These are phyloP conservation scores for Tetramorium bicarinatum DNA, from an alignment of 2,888 invertebrate genomes.

Conservation along the genomic window DNA sequence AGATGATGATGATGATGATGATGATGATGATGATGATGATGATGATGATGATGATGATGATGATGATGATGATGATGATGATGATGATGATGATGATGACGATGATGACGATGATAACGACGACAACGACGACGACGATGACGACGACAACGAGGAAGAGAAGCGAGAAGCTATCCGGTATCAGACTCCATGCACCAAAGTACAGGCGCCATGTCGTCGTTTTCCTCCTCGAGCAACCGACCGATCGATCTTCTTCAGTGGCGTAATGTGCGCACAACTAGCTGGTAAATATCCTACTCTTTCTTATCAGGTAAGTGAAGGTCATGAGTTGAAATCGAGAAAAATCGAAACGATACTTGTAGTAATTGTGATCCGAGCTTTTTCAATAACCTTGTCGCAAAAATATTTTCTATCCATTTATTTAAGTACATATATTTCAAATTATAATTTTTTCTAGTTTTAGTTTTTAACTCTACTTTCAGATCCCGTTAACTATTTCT, in stretches of 20 bases:
- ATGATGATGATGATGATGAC: slow-evolving; percentile 16
- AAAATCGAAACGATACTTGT: not conserved
- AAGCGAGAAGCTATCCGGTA: slow-evolving; percentile 33
- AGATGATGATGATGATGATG: not conserved
- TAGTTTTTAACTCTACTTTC: not conserved
- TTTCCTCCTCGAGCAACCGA: slow-evolving; percentile 41
- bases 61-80: not conserved
- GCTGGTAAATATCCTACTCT: slow-evolving; percentile 17
- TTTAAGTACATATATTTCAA: not conserved
- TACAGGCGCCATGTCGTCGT: slow-evolving; percentile 49
- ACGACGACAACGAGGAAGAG: slow-evolving; percentile 5
- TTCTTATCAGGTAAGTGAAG: slow-evolving; percentile 41
- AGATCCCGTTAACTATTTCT: not conserved
- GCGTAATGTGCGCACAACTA: slow-evolving; percentile 36
- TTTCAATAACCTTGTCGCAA: not conserved
- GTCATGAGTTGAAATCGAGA: not conserved
- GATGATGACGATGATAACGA: not conserved
- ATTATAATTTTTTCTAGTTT: not conserved
- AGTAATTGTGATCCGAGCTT: not conserved
- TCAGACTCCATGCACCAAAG: slow-evolving; percentile 28
- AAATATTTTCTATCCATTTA: not conserved
- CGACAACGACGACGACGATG: not conserved
- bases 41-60: not conserved
- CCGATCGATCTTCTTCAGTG: slow-evolving; percentile 8
- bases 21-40: not conserved